These are phyloP conservation scores for Microtus montanus DNA, from an alignment of 2,113 vertebrate genomes.

Conservation along the genomic window DNA sequence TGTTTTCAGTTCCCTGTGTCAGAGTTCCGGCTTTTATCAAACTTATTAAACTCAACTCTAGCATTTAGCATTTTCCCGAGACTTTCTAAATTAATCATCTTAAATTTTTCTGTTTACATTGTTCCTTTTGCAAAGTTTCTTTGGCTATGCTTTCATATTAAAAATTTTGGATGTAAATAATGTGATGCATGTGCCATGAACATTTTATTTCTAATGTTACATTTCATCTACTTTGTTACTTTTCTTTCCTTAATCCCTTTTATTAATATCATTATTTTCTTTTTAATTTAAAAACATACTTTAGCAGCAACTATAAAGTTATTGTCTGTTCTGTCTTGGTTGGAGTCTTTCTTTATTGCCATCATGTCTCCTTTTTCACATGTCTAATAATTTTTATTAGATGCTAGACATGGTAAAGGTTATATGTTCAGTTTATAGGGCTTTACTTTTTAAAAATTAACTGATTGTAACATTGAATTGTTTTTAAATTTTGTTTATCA, in stretches of 20 bases:
- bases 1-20: not conserved
- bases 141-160: not conserved
- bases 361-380: not conserved
- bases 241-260: not conserved
- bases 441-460: not conserved
- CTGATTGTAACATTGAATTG: constrained; percentile 12
- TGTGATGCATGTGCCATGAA: not conserved
- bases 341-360: not conserved
- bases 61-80: not conserved
- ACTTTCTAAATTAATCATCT: not conserved
- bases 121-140: not conserved
- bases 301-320: not conserved
- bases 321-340: not conserved
- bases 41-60: not conserved
- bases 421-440: not conserved
- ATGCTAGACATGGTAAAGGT: constrained; percentile 49
- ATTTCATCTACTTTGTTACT: not conserved
- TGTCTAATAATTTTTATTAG: constrained; percentile 66
- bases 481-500: not conserved
- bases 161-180: not conserved
- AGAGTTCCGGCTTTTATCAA: not conserved
- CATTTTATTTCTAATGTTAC: constrained; percentile 15
- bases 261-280: constrained; percentile 11
- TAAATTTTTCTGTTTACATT: not conserved
- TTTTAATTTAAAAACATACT: not conserved